phyloP scores from a whole-genome alignment of 2,113 vertebrate species.

The Caloenas nicobarica region DNA sequence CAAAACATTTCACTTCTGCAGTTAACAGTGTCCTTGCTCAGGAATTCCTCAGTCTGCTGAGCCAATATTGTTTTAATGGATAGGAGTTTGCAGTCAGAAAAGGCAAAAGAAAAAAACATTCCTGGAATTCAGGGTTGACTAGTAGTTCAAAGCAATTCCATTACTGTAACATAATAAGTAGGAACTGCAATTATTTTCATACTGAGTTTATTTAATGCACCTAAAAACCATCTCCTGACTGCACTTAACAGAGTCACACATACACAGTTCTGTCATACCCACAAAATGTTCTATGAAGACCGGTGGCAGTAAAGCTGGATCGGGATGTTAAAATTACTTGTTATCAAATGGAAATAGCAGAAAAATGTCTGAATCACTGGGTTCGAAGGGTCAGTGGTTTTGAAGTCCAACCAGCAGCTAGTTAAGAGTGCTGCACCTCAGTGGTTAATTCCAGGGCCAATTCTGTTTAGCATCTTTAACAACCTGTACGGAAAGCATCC shows the following conservation, averaged over 20 bases:
- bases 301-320: neutral
- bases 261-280: neutral
- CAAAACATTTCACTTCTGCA: neutral
- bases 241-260: neutral
- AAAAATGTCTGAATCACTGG: neutral
- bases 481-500: neutral
- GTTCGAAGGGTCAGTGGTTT: neutral
- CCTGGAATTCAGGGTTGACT: slow-evolving; percentile 35
- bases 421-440: neutral
- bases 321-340: neutral
- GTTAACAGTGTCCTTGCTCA: neutral
- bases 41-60: slow-evolving; percentile 11
- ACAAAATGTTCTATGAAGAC: neutral
- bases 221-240: neutral
- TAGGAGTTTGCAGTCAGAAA: neutral
- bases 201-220: neutral
- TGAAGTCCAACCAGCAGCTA: neutral
- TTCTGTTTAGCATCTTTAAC: neutral
- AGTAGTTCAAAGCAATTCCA: slow-evolving; percentile 21
- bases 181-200: neutral
- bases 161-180: neutral
- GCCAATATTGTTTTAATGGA: neutral
- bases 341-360: neutral
- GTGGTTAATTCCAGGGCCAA: neutral
- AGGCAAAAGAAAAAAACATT: neutral